Conservation (phyloP, 2,888 invertebrate species). For the Volucella inanis region DNA sequence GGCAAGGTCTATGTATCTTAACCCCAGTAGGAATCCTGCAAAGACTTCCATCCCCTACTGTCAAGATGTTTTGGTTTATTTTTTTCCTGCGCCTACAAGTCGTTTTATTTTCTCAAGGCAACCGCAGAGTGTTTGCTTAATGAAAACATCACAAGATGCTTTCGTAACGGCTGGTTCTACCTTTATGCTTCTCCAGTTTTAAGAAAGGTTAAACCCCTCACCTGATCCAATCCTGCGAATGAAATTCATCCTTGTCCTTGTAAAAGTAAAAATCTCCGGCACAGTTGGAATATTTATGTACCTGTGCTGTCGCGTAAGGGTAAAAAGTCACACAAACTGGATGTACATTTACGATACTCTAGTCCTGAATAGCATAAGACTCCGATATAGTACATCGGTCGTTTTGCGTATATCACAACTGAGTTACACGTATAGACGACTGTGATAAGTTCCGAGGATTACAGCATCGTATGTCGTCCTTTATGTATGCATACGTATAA, state of each 20-base stretch:
- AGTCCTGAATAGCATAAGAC: slow-evolving; percentile 24
- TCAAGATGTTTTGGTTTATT: not conserved
- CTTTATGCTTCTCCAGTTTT: slow-evolving; percentile 9
- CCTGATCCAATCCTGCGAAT: slow-evolving; percentile 40
- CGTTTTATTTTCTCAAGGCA: slow-evolving; percentile 14
- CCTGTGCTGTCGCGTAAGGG: not conserved
- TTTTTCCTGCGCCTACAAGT: slow-evolving; percentile 4
- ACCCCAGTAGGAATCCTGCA: slow-evolving; percentile 21
- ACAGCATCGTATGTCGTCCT: not conserved
- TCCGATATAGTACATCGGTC: not conserved
- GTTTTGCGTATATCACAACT: not conserved
- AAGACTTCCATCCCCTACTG: not conserved
- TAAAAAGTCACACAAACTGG: not conserved
- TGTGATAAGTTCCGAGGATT: slow-evolving; percentile 27
- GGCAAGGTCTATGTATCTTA: slow-evolving; percentile 25
- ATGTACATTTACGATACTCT: not conserved
- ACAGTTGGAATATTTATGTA: slow-evolving; percentile 35
- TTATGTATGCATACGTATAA: not conserved
- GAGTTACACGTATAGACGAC: not conserved
- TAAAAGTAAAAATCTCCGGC: slow-evolving; percentile 9
- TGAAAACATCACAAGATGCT: slow-evolving; percentile 46
- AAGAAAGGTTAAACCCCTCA: slow-evolving; percentile 12
- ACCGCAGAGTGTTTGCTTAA: slow-evolving; percentile 32
- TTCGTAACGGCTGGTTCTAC: slow-evolving; percentile 27
- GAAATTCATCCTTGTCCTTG: slow-evolving; percentile 38